Evolutionary conservation across 1,140 invertebrate species (phyloP), one percentile per base, ranked within the genome.

Genomic region (Leptoteleia sp.): DNA sequence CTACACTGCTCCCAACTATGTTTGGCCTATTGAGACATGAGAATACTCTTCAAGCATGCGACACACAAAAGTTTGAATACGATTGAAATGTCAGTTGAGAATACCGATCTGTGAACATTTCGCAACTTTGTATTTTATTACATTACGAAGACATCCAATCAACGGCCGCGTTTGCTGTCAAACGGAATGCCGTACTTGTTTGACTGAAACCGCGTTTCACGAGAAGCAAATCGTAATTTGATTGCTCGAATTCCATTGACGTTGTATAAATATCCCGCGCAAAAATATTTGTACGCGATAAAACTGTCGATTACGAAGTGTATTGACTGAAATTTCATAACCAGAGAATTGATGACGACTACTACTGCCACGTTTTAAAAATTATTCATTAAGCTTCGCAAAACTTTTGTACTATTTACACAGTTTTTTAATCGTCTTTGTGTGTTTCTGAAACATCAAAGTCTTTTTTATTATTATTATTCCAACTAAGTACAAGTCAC

Each of bases 11-110:
- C 43, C 43, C 22, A n/a, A 29, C 40, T 65, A 35, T 52, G 31
- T 78, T 59, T 71, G 67, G 67, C 59, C 61, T 71, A 77, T 62
- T 54, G 22, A 42, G 31, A 61, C 31, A 67, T 67, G 12, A 55
- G 15, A 64, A 78, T 29, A 8, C 19, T 22, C 19, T 22, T 22
- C 27, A 29, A 29, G 75, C 68, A 54, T 72, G 76, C 38, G 67
- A 72, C 76, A 78, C 67, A 78, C 76, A 62, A 42, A 65, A 67
- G 35, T 54, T 55, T 47, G 27, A 52, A 22, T 35, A 33, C 16
- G 29, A 61, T 35, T 22, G 6, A 38, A 42, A 22, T 8, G 13
- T 52, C 25, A 52, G 6, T 55, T 15, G 13, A 17, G 31, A 40
- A 11, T 12, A 38, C 13, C 29, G 55, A 71, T 55, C 48, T 37